Evolutionary conservation across 1,140 invertebrate genomes (phyloP).

Genomic region (Drepana arcuata): DNA sequence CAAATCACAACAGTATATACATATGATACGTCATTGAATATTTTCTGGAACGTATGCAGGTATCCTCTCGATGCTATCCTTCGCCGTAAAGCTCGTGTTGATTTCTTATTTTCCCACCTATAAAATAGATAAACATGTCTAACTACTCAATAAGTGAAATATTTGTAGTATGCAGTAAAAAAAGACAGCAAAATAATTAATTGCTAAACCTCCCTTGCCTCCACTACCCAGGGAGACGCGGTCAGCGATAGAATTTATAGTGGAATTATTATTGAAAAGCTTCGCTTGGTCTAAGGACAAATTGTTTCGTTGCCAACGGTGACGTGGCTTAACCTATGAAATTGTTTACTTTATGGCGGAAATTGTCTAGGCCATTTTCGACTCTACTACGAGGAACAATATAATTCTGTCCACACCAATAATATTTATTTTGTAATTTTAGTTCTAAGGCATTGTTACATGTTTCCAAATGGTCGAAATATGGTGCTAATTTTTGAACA

Average conservation of each 20-base stretch:
- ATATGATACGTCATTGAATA: too few relatives aligned
- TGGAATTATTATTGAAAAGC: slow-evolving; percentile 52
- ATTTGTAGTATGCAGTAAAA: slow-evolving; percentile 34
- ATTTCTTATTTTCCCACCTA: too few relatives aligned
- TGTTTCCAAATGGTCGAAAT: not conserved
- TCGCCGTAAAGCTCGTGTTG: too few relatives aligned
- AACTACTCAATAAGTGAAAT: slow-evolving; percentile 39
- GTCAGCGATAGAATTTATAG: slow-evolving; percentile 45
- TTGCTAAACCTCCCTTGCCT: slow-evolving; percentile 20
- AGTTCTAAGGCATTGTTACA: too few relatives aligned
- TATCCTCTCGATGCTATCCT: too few relatives aligned
- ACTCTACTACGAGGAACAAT: too few relatives aligned
- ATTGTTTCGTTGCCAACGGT: slow-evolving; percentile 31
- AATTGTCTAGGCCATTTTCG: too few relatives aligned
- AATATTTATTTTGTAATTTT: too few relatives aligned
- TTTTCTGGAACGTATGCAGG: too few relatives aligned
- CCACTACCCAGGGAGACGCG: slow-evolving; percentile 25
- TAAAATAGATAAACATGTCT: too few relatives aligned
- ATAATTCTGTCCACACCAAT: too few relatives aligned
- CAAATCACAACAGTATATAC: slow-evolving; percentile 5
- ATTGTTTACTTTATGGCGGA: slow-evolving; percentile 5
- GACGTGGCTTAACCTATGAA: slow-evolving; percentile 13
- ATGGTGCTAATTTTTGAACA: too few relatives aligned
- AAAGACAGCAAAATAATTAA: slow-evolving; percentile 59
- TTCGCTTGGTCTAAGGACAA: slow-evolving; percentile 28